Evolutionary conservation across 2,113 vertebrate genomes (phyloP), one percentile per base, ranked within the genome.

Genomic region (Podarcis raffonei): DNA sequence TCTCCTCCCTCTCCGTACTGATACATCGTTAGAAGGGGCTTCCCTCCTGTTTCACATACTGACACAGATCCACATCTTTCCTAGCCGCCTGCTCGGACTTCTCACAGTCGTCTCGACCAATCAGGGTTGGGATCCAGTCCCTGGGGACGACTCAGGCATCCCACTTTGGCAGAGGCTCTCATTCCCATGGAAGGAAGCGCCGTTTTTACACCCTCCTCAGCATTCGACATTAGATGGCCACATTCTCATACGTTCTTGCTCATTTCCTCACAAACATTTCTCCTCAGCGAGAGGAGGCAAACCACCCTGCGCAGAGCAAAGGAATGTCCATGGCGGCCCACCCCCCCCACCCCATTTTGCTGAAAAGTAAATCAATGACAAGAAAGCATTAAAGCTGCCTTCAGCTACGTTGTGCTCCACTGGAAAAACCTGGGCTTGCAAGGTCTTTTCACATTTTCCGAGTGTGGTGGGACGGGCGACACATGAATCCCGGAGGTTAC

Each of bases 161-260:
- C 97, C 89, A 78, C 94, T 97, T 98, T 99, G 98, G 98, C 98
- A 97, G 25, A 89, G 92, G 93, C 93, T 93, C 93, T 93, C 96
- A 98, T 99, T 99, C 98, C 98, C 98, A 98, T 97, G 98, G 97
- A 99, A 98, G 80, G 97, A 96, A 97, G 96, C 12, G 16, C 95
- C 96, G 96, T 95, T 97, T 97, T 98, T 96, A 96, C 93, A 96
- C 80, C n/a, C 95, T 37, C 32, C 94, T 1, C 48, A 53, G 48
- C 30, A 25, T 94, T 95, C 90, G 97, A 95, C 92, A 95, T 78
- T 25, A 97, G 96, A 97, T 89, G 96, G 95, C 87, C 85, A 94
- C 81, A 95, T 97, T 97, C 96, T 97, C 96, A 95, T 92, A 92
- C 89, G 83, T 93, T 92, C 90, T 79, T 53, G 81, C 90, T 96